Percentiles rank a stretch among this genome's conserved stretches.
These are phyloP conservation scores for Drosophila elegans DNA, from an alignment of 1,140 invertebrate species.

Conservation along the genomic window DNA sequence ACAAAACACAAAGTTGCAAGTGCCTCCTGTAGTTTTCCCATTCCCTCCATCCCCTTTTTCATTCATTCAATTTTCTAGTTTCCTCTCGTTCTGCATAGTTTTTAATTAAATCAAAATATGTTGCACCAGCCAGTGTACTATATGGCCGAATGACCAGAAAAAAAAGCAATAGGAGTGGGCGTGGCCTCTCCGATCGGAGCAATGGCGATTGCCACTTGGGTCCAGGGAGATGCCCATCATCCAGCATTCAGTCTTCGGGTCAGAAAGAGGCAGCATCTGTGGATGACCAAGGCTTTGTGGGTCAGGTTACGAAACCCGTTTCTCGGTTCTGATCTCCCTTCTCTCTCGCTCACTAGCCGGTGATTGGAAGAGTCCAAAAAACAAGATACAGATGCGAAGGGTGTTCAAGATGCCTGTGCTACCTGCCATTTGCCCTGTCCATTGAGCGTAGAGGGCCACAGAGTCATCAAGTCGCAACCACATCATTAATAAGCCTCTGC, in stretches of 20 bases:
- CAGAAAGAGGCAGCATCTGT: conserved; percentile 43
- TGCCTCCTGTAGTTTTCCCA: background rate
- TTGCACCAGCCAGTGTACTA: background rate
- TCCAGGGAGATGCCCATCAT: conserved; percentile 5
- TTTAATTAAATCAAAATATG: conserved; percentile 69
- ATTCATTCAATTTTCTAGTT: conserved; percentile 10
- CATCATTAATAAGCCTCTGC: conserved; percentile 59
- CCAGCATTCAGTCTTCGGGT: conserved; percentile 4
- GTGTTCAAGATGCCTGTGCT: conserved; percentile 25
- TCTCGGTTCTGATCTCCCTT: conserved; percentile 37
- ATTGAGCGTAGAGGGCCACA: conserved; percentile 7
- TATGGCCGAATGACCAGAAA: background rate
- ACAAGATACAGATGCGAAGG: background rate
- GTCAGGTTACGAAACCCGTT: conserved; percentile 72
- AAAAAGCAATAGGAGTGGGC: conserved; percentile 22
- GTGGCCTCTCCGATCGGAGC: conserved; percentile 47
- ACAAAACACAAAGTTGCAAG: conserved; percentile 31
- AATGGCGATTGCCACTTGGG: conserved; percentile 56
- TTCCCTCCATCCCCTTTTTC: background rate
- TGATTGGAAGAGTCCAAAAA: conserved; percentile 64
- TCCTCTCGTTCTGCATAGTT: conserved; percentile 25
- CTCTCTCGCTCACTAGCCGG: conserved; percentile 31
- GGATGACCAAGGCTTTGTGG: conserved; percentile 54
- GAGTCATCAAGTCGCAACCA: conserved; percentile 62
- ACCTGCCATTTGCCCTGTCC: conserved; percentile 40